Conservation (phyloP, 2,888 invertebrate species). For the Pristionchus fissidentatus region DNA sequence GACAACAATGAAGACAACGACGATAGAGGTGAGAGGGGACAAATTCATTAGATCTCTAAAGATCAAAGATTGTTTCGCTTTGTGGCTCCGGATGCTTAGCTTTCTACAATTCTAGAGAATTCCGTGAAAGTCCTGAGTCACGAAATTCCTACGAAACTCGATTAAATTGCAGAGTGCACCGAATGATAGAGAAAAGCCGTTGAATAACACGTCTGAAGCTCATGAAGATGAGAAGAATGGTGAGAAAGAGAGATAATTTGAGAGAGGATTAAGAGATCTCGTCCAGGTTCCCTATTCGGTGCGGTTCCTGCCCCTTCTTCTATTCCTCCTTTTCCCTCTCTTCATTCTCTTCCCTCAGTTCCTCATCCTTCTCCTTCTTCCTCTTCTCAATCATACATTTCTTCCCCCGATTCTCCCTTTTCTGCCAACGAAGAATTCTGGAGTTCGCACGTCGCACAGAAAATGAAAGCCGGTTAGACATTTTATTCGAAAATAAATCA, state of each 20-base stretch:
- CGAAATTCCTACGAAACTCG: too few species aligned
- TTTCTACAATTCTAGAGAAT: too few species aligned
- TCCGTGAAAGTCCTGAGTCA: too few species aligned
- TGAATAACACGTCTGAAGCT: background rate
- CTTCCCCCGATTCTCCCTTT: conserved; percentile 29
- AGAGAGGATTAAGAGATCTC: background rate
- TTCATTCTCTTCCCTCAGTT: background rate
- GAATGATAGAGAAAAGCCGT: background rate
- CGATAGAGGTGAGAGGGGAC: too few species aligned
- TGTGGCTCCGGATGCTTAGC: too few species aligned
- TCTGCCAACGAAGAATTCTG: conserved; percentile 7
- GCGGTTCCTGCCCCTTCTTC: background rate
- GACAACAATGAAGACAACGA: background rate
- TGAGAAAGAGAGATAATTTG: background rate
- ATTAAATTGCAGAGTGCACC: background rate
- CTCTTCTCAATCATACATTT: background rate
- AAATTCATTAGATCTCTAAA: too few species aligned
- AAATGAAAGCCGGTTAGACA: conserved; percentile 37
- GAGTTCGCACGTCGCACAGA: background rate
- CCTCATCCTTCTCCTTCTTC: background rate
- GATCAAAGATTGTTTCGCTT: too few species aligned
- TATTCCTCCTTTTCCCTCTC: background rate
- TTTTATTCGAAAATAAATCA: background rate
- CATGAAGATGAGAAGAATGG: background rate
- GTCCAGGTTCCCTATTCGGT: background rate